A percentile compares a stretch with the other conserved stretches of the same genome.
Conservation (phyloP, 92 coral and sea anemone genomes). For the Virgularia gustaviana region DNA sequence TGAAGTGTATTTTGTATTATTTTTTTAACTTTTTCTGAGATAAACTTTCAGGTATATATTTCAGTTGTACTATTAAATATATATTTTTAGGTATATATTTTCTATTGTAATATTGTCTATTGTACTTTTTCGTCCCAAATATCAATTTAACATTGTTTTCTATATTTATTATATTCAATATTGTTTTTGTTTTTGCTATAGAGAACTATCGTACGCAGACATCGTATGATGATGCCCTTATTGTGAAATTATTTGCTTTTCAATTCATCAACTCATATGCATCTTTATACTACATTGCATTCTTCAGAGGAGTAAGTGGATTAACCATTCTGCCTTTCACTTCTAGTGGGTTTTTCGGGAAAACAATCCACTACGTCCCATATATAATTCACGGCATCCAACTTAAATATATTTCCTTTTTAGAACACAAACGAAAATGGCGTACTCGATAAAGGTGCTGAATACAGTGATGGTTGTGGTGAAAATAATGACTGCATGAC, state of each 20-base stretch:
- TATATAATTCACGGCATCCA: no score
- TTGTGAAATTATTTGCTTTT: constrained; percentile 87
- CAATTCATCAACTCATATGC: constrained; percentile 95
- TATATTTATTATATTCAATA: neutral
- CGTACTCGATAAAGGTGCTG: constrained; percentile 69
- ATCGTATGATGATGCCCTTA: constrained; percentile 85
- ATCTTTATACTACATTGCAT: constrained; percentile 91
- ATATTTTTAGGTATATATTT: no score
- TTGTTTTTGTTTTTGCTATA: constrained; percentile 9
- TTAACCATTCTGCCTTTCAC: neutral
- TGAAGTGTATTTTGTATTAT: no score
- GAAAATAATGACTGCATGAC: constrained; percentile 88
- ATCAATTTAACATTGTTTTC: no score
- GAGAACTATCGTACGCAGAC: constrained; percentile 96
- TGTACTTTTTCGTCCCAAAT: no score
- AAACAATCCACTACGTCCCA: constrained; percentile 7
- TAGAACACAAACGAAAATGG: constrained; percentile 53
- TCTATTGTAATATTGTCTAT: no score
- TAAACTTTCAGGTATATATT: neutral
- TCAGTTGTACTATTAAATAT: no score
- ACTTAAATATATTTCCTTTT: no score
- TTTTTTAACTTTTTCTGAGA: neutral
- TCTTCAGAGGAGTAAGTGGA: constrained; percentile 80
- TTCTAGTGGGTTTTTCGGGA: neutral
- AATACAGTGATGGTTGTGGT: constrained; percentile 87